These are phyloP conservation scores for Cheilinus undulatus DNA, from an alignment of 2,113 vertebrate genomes.

Conservation along the genomic window DNA sequence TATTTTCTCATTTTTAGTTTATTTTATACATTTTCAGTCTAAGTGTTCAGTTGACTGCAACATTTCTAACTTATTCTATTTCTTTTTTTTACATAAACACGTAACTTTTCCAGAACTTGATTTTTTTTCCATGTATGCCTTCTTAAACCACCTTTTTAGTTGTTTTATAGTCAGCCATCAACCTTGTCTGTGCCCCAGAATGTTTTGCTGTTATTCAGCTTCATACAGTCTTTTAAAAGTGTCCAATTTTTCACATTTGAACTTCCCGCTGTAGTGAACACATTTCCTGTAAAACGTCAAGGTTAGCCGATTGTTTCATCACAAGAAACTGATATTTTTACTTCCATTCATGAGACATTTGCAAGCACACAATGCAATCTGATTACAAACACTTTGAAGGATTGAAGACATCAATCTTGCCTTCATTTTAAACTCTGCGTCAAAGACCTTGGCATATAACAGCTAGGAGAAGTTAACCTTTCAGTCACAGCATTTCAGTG, in stretches of 20 bases:
- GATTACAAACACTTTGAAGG: slow-evolving; percentile 56
- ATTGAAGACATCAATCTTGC: slow-evolving; percentile 32
- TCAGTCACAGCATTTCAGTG: slow-evolving; percentile 65
- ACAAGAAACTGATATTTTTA: slow-evolving; percentile 47
- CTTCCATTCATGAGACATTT: slow-evolving; percentile 30
- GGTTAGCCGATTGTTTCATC: slow-evolving; percentile 19
- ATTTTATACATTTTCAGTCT: slow-evolving; percentile 37
- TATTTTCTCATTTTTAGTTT: slow-evolving; percentile 43
- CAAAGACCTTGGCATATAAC: slow-evolving; percentile 63
- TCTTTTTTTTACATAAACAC: slow-evolving; percentile 58
- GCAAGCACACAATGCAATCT: slow-evolving; percentile 20
- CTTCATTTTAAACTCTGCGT: slow-evolving; percentile 37
- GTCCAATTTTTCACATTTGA: slow-evolving; percentile 3
- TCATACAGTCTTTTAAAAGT: slow-evolving; percentile 40
- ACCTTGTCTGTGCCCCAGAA: slow-evolving; percentile 13
- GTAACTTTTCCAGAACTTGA: slow-evolving; percentile 40
- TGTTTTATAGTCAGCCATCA: slow-evolving; percentile 65
- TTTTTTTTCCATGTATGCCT: slow-evolving; percentile 44
- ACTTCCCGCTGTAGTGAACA: slow-evolving; percentile 29
- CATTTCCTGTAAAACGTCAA: slow-evolving; percentile 30
- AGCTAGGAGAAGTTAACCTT: slow-evolving; percentile 78
- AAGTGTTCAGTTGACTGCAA: slow-evolving; percentile 43
- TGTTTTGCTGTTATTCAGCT: slow-evolving; percentile 21
- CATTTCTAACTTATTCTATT: slow-evolving; percentile 44
- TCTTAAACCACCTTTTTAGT: slow-evolving; percentile 76